Evolutionary conservation across 2,888 invertebrate genomes (phyloP).

Genomic region (Axea sp.): DNA sequence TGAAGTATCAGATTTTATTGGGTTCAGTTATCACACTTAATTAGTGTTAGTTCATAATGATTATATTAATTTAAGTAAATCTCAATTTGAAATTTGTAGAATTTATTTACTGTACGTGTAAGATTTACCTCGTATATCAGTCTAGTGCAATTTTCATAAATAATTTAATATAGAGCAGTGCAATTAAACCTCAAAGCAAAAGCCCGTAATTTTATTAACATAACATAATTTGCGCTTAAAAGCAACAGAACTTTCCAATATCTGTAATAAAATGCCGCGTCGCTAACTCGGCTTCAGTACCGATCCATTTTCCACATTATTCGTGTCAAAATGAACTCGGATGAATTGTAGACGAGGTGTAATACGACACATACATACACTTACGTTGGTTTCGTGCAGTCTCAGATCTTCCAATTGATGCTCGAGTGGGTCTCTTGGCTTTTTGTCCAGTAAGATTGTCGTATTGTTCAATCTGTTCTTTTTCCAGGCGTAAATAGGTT

Average conservation of each 20-base stretch:
- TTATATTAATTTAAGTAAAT: too few species aligned
- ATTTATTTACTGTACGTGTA: too few species aligned
- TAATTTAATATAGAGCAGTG: too few species aligned
- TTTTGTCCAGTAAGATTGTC: conserved; percentile 47
- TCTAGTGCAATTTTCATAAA: too few species aligned
- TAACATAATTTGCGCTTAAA: conserved; percentile 12
- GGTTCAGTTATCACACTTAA: too few species aligned
- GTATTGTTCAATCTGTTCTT: conserved; percentile 63
- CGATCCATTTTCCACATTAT: conserved; percentile 13
- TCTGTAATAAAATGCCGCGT: conserved; percentile 10
- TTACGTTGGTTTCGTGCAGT: conserved; percentile 45
- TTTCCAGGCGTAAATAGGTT: conserved; percentile 69
- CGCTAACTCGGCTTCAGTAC: not conserved
- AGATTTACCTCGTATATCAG: too few species aligned
- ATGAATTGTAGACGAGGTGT: conserved; percentile 9
- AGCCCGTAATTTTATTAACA: too few species aligned
- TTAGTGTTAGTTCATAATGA: too few species aligned
- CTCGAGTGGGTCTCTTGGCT: conserved; percentile 69
- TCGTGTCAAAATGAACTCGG: conserved; percentile 12
- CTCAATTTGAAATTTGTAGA: too few species aligned
- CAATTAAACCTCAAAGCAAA: too few species aligned
- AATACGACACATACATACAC: conserved; percentile 11
- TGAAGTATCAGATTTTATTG: too few species aligned
- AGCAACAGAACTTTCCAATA: conserved; percentile 12
- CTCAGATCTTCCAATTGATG: conserved; percentile 73